phyloP scores from a whole-genome alignment of 2,113 vertebrate genomes.

The Vulpes ferrilata region DNA sequence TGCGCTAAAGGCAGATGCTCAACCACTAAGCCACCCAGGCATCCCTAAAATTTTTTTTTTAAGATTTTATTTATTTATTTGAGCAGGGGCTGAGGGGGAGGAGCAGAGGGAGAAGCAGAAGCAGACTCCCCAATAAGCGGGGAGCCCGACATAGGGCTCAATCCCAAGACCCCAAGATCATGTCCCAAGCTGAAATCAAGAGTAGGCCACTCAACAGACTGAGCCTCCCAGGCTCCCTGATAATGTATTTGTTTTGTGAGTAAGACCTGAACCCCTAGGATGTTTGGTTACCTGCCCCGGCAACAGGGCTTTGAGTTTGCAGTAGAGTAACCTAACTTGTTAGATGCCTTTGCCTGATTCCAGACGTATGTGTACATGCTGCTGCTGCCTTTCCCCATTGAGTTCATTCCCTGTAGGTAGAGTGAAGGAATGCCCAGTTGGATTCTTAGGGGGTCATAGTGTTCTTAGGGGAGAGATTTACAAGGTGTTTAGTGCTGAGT shows the following conservation, averaged over 20 bases:
- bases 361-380: background rate
- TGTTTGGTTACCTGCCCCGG: slow-evolving; percentile 37
- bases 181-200: background rate
- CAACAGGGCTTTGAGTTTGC: background rate
- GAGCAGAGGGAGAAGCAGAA: background rate
- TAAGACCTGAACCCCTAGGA: slow-evolving; percentile 6
- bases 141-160: background rate
- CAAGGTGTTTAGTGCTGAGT: background rate
- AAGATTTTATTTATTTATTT: background rate
- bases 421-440: background rate
- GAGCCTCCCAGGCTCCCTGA: background rate
- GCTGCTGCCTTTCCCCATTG: background rate
- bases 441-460: background rate
- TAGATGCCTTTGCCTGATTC: background rate
- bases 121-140: rapidly evolving
- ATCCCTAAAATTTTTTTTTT: too few species aligned
- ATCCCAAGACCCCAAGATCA: background rate
- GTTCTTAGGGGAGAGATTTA: slow-evolving; percentile 35
- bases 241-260: slow-evolving; percentile 3
- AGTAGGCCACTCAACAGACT: background rate
- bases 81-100: background rate
- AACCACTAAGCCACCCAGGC: too few species aligned
- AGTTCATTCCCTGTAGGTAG: background rate
- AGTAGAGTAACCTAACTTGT: slow-evolving; percentile 28
- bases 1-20: too few species aligned